Evolutionary conservation across 2,113 vertebrate genomes (phyloP), one percentile per base, ranked within the genome.

Genomic region (Hassar affinis): DNA sequence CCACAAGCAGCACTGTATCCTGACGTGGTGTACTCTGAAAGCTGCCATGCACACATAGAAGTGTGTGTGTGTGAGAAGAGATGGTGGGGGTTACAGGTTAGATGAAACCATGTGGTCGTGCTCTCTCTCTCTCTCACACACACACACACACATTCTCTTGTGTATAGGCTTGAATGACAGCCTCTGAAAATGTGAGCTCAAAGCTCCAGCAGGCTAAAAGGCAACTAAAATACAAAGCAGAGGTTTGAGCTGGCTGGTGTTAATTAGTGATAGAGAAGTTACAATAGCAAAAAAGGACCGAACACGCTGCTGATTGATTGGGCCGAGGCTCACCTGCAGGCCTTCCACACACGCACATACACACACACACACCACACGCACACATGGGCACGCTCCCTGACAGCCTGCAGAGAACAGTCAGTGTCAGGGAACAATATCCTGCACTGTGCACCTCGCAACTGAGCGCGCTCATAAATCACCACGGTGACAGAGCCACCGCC

Each of bases 401-500:
- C 79, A 91, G 82, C 88, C 91, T 89, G 88, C 90, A 92, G 90
- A 94, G 93, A 92, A 92, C 92, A 90, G 91, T 93, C 86, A 86
- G 78, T 88, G 88, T 89, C 92, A 92, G 92, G 87, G 92, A 94
- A 94, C 92, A 94, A 94, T 94, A 94, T 94, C 93, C 94, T 93
- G 93, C 92, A 92, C 91, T 92, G 92, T 92, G 91, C 91, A 93
- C 92, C 93, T 92, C 89, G 84, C 93, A 89, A 91, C 89, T 88
- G 92, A 89, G 92, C 91, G 85, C 88, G 89, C 93, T 94, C 94
- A 94, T 94, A 94, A 94, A 94, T 94, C 93, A 94, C 94, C 86
- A 89, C 85, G 79, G 84, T 91, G 92, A 93, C 93, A 94, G 93
- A 94, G 92, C 90, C 92, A 90, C 92, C 91, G 91, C 91, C 93